phyloP scores from a whole-genome alignment of 2,797 vertebrate genomes.

The Liasis olivaceus region DNA sequence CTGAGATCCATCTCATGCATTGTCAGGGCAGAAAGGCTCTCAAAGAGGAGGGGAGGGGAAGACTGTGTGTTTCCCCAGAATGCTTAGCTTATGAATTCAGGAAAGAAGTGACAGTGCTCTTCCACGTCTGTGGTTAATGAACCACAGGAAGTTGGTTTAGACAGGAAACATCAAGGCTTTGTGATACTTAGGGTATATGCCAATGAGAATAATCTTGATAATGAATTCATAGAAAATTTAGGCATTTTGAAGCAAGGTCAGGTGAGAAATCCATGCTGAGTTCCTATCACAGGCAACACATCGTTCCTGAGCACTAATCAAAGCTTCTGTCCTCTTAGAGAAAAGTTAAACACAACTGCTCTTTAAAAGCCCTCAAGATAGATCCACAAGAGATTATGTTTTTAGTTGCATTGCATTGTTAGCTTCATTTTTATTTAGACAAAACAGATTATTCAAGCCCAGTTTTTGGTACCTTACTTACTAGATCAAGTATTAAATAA shows the following conservation, averaged over 20 bases:
- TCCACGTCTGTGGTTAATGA: slow-evolving; percentile 17
- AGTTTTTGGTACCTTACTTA: not conserved
- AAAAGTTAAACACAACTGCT: not conserved
- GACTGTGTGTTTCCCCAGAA: not conserved
- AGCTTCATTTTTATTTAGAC: not conserved
- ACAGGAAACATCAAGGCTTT: slow-evolving; percentile 20
- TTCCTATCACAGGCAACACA: not conserved
- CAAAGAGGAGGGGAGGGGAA: not conserved
- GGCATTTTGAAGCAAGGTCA: not conserved
- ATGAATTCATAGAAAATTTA: not conserved
- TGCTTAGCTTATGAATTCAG: not conserved
- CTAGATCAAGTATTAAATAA: not conserved
- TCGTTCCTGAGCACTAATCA: not conserved
- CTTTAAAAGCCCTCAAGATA: not conserved
- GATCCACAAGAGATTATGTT: not conserved
- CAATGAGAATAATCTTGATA: not conserved
- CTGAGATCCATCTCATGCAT: not conserved
- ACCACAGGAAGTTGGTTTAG: slow-evolving; percentile 31
- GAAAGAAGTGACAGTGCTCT: not conserved
- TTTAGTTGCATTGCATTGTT: not conserved
- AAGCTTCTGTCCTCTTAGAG: not conserved
- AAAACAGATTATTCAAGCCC: not conserved
- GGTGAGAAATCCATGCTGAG: not conserved
- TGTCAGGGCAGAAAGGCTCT: not conserved
- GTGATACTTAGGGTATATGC: not conserved